These are phyloP conservation scores for Clarias magur DNA, from an alignment of 2,113 vertebrate species.

Conservation along the genomic window DNA sequence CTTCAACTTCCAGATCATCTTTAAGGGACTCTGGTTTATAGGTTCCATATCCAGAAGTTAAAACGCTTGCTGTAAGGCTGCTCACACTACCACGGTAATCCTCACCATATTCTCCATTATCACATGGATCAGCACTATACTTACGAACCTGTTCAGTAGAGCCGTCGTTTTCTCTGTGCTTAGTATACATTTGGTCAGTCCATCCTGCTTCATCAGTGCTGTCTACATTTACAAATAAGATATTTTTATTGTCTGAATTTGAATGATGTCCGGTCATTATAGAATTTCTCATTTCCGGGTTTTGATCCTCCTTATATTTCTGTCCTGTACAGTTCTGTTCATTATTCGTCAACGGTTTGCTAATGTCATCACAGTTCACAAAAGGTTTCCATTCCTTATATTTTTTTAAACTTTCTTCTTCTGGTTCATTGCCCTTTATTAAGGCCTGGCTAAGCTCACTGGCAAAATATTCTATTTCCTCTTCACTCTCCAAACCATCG, in stretches of 20 bases:
- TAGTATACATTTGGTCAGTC: not conserved
- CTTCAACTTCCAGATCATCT: constrained; percentile 60
- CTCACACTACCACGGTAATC: constrained; percentile 28
- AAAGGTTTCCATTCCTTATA: not conserved
- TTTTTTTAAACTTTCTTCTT: not conserved
- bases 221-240: not conserved
- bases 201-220: not conserved
- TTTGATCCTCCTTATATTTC: not conserved
- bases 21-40: constrained; percentile 52
- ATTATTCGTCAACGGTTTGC: not conserved
- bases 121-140: not conserved
- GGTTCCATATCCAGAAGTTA: constrained; percentile 71
- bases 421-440: not conserved
- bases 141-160: not conserved
- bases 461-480: constrained; percentile 16
- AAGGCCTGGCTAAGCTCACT: not conserved
- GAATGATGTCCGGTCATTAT: not conserved
- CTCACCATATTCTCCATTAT: not conserved
- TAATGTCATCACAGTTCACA: not conserved
- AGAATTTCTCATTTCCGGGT: not conserved
- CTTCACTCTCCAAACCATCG: not conserved
- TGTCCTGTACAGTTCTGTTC: not conserved
- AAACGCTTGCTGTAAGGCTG: constrained; percentile 60
- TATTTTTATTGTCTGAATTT: not conserved
- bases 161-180: constrained; percentile 2